Evolutionary conservation across 1,140 invertebrate genomes (phyloP).

Genomic region (Drosophila busckii): DNA sequence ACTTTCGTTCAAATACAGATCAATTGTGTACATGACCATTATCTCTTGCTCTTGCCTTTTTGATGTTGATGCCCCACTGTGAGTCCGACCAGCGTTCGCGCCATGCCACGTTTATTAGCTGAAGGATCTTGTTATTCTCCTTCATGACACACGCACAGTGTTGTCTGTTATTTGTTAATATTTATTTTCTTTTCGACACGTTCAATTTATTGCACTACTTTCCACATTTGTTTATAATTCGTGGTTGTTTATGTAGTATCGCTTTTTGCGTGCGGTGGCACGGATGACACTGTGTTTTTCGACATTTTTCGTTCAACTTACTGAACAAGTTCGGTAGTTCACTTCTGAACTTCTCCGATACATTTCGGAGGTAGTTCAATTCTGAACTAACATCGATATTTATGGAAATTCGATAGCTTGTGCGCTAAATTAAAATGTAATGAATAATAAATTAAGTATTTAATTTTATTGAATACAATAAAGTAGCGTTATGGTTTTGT

Average conservation of each 20-base stretch:
- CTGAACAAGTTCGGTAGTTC: too few species aligned
- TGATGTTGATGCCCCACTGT: slow-evolving; percentile 97
- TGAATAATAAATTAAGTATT: slow-evolving; percentile 49
- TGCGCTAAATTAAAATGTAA: slow-evolving; percentile 16
- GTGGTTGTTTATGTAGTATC: too few species aligned
- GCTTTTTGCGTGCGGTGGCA: too few species aligned
- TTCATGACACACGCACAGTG: slow-evolving; percentile 37
- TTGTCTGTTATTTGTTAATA: not conserved
- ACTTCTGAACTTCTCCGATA: too few species aligned
- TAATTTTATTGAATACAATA: slow-evolving; percentile 73
- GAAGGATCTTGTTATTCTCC: slow-evolving; percentile 66
- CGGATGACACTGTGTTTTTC: too few species aligned
- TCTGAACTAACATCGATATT: not conserved
- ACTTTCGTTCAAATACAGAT: slow-evolving; percentile 13
- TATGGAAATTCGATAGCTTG: not conserved
- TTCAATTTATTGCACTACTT: slow-evolving; percentile 5
- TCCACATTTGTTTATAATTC: too few species aligned
- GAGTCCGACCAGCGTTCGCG: slow-evolving; percentile 95
- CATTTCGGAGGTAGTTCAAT: too few species aligned
- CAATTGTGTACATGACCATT: slow-evolving; percentile 9
- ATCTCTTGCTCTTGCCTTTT: slow-evolving; percentile 82
- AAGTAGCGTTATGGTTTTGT: slow-evolving; percentile 61
- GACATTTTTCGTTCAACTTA: too few species aligned
- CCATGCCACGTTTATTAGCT: slow-evolving; percentile 85
- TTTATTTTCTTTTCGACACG: not conserved